Percentiles rank a stretch among this genome's conserved stretches.
Evolutionary conservation across 2,888 invertebrate genomes (phyloP).

Genomic region (Nymphalis c-album): DNA sequence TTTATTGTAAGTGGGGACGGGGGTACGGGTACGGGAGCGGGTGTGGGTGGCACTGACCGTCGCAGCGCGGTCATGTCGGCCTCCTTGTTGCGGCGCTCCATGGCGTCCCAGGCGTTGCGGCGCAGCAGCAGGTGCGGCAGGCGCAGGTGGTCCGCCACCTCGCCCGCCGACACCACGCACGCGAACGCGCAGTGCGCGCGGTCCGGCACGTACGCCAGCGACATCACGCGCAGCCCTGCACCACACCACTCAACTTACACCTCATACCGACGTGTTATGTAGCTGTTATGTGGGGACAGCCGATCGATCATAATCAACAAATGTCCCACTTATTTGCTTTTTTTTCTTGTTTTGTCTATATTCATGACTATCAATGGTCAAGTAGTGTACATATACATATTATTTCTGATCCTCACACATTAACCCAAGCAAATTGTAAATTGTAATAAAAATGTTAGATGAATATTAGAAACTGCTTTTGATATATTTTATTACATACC

Average conservation of each 20-base stretch:
- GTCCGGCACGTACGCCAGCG: conserved; percentile 93
- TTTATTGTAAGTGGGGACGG: no score
- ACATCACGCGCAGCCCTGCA: conserved; percentile 89
- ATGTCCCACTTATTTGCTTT: no score
- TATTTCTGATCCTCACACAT: no score
- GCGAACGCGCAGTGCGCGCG: conserved; percentile 92
- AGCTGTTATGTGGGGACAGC: no score
- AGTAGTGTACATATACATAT: no score
- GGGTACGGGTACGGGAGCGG: not conserved
- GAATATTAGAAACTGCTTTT: not conserved
- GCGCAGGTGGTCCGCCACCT: conserved; percentile 94
- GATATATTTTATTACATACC: conserved; percentile 48
- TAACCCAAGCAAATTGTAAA: no score
- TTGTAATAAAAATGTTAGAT: no score
- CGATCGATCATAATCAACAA: no score
- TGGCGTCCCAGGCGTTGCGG: conserved; percentile 83
- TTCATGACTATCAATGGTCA: no score
- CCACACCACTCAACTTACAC: no score
- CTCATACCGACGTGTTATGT: no score
- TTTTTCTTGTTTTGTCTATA: no score
- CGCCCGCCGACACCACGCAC: conserved; percentile 92
- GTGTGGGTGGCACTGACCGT: conserved; percentile 46
- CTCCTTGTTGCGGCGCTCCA: conserved; percentile 69
- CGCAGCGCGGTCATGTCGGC: conserved; percentile 70
- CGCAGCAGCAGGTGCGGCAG: conserved; percentile 92